Percentiles rank a stretch among this genome's conserved stretches.
Conservation (phyloP, 2,888 invertebrate genomes). For the Isoperla grammatica region DNA sequence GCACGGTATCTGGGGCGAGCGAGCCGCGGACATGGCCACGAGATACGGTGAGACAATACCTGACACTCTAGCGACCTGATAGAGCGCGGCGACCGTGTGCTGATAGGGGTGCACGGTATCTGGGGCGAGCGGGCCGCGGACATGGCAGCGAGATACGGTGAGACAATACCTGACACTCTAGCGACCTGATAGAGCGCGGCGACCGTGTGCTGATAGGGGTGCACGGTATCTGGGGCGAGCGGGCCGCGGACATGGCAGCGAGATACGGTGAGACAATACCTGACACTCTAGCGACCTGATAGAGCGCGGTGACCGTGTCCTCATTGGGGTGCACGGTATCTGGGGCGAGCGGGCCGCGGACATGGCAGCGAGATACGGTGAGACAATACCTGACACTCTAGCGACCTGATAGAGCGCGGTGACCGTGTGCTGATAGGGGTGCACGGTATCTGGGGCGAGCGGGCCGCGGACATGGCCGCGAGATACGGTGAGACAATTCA, state of each 20-base stretch:
- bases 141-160: slow-evolving; percentile 67
- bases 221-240: slow-evolving; percentile 79
- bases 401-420: neutral
- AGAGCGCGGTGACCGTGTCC: slow-evolving; percentile 65
- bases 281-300: slow-evolving; percentile 79
- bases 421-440: slow-evolving; percentile 59
- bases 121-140: slow-evolving; percentile 79
- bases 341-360: slow-evolving; percentile 79
- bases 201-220: slow-evolving; percentile 68
- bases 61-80: slow-evolving; percentile 79
- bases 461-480: slow-evolving; percentile 68
- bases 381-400: no score
- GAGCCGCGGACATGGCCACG: slow-evolving; percentile 68
- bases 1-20: slow-evolving; percentile 79
- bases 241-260: slow-evolving; percentile 68
- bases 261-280: slow-evolving; percentile 64
- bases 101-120: slow-evolving; percentile 70
- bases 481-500: slow-evolving; percentile 53
- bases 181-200: slow-evolving; percentile 71
- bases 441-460: slow-evolving; percentile 79
- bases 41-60: slow-evolving; percentile 64
- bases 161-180: no score
- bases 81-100: slow-evolving; percentile 65
- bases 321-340: slow-evolving; percentile 70
- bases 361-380: slow-evolving; percentile 67